Evolutionary conservation across 2,113 vertebrate genomes (phyloP), one percentile per base, ranked within the genome.

Genomic region (Stictonetta naevosa): DNA sequence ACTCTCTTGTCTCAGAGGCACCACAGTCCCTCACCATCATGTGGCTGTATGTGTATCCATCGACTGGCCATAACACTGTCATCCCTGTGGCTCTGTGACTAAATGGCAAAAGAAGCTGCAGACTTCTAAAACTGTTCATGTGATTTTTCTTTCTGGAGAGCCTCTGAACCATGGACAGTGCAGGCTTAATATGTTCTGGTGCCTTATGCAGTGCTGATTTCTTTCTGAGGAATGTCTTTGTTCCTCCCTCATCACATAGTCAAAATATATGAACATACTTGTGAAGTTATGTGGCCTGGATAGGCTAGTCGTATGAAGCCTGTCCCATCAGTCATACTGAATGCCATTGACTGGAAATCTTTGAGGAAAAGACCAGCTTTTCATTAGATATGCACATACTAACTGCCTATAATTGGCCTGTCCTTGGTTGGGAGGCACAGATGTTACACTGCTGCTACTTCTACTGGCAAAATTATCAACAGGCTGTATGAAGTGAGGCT

Each of bases 41-140:
- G 0, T 60, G 71, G 40, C 63, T 73, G 59, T 88, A 29, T 36
- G 58, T 46, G 14, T 13, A 15, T 76, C 67, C 44, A 26, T 46
- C 6, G 1, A 33, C 56, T 29, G 71, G 9, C 71, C 4, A 0
- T 36, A 22, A 42, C 0, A 0, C 22, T 52, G 86, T 34, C 3
- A 2, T 67, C 23, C 29, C 42, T 0, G 0, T 17, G 18, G 34
- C 44, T 83, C 72, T 77, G 53, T 52, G 63, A 21, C 62, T 63
- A 63, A 58, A 11, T 29, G 67, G 60, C 50, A 15, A 59, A 75
- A 72, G 48, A n/a, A 85, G 22, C 21, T 55, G 25, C 19, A 85
- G 28, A 34, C 40, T 88, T 79, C 14, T n/a, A 69, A 74, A 80
- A 44, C 29, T 58, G 4, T 33, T 66, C 13, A 1, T 38, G 67